Conservation (phyloP, 1,140 invertebrate genomes). For the Phortica variegata region DNA sequence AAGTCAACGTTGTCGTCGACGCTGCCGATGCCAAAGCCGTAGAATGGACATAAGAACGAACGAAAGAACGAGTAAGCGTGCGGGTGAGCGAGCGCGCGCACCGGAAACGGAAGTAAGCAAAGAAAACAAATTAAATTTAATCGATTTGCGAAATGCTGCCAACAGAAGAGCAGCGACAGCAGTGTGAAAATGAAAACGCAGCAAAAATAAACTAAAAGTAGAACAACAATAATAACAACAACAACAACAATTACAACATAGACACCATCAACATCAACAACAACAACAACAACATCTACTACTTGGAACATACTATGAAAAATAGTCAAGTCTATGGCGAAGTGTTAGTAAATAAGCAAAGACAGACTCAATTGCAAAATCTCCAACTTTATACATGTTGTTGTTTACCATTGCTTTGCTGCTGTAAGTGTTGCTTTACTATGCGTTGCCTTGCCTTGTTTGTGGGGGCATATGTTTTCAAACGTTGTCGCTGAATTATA, state of each 20-base stretch:
- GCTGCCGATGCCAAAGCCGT: slow-evolving; percentile 13
- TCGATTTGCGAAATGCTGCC: slow-evolving; percentile 47
- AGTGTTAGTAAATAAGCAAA: too few relatives aligned
- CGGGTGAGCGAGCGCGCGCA: not conserved
- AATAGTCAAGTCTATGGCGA: too few relatives aligned
- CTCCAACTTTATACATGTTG: too few relatives aligned
- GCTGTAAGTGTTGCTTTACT: too few relatives aligned
- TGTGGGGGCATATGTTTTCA: too few relatives aligned
- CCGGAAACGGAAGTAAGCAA: slow-evolving; percentile 25
- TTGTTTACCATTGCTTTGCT: too few relatives aligned
- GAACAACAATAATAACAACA: slow-evolving; percentile 10
- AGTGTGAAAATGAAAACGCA: not conserved
- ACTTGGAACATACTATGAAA: too few relatives aligned
- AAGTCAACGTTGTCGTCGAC: slow-evolving; percentile 2
- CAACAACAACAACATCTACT: too few relatives aligned
- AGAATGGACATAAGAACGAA: slow-evolving; percentile 9
- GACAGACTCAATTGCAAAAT: not conserved
- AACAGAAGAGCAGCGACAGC: not conserved
- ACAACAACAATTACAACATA: slow-evolving; percentile 7
- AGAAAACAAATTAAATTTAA: slow-evolving; percentile 56
- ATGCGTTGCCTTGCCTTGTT: too few relatives aligned
- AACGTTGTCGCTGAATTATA: too few relatives aligned
- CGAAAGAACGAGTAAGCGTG: not conserved
- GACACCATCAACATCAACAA: too few relatives aligned
- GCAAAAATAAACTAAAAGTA: slow-evolving; percentile 13